Evolutionary conservation across 2,113 vertebrate genomes (phyloP).

Genomic region (Picathartes gymnocephalus): DNA sequence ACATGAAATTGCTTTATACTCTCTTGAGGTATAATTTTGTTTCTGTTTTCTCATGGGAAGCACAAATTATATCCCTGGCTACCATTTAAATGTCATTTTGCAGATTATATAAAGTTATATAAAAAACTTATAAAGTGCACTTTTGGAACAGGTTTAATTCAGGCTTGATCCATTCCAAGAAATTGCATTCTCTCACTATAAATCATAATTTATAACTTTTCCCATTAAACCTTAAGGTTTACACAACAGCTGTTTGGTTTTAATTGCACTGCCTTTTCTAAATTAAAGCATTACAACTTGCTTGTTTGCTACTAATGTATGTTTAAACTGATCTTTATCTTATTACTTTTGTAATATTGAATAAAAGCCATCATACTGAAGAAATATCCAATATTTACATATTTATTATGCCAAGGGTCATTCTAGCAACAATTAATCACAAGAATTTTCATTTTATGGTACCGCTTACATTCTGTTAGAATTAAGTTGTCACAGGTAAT

Average conservation of each 20-base stretch:
- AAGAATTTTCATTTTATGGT: neutral
- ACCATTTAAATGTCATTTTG: constrained; percentile 4
- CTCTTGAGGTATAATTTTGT: neutral
- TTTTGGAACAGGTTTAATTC: neutral
- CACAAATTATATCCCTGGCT: neutral
- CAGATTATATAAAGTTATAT: neutral
- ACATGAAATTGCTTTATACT: neutral
- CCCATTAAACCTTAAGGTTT: neutral
- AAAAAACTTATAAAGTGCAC: neutral
- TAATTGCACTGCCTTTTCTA: constrained; percentile 21
- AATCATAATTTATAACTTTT: constrained; percentile 26
- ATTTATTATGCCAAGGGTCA: neutral
- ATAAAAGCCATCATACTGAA: neutral
- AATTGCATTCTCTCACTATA: constrained; percentile 4
- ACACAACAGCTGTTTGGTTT: neutral
- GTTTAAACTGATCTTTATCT: neutral
- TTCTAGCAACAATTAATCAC: neutral
- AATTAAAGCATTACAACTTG: neutral
- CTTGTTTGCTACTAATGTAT: neutral
- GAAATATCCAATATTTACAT: neutral
- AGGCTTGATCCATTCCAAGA: neutral
- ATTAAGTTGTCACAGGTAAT: neutral
- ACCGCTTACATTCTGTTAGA: neutral
- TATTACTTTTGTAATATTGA: neutral
- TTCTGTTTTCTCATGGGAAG: neutral